A percentile compares a stretch with the other conserved stretches of the same genome.
phyloP scores from a whole-genome alignment of 2,113 vertebrate genomes.

The Ciconia maguari region DNA sequence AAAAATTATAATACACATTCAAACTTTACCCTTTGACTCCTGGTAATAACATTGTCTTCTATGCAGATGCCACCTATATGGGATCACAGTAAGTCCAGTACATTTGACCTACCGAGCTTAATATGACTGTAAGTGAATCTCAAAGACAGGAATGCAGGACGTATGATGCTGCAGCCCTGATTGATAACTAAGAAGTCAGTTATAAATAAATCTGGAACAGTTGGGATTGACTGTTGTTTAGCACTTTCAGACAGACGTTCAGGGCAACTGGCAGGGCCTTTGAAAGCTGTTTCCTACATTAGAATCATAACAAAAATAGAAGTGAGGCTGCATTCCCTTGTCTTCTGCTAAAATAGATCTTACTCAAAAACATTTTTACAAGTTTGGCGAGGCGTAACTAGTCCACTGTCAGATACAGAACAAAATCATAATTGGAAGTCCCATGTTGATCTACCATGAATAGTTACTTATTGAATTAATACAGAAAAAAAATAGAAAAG shows the following conservation, averaged over 20 bases:
- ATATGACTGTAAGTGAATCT: background rate
- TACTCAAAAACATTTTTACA: constrained; percentile 49
- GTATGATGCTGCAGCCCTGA: constrained; percentile 38
- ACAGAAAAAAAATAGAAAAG: too few relatives aligned
- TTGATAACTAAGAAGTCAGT: constrained; percentile 59
- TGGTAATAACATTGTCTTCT: background rate
- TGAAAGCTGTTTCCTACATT: constrained; percentile 66
- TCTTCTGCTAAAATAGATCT: constrained; percentile 60
- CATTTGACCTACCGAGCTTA: background rate
- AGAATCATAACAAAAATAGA: constrained; percentile 66
- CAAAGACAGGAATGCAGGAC: background rate
- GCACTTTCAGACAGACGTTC: constrained; percentile 68
- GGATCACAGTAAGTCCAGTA: background rate
- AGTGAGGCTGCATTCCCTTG: constrained; percentile 36
- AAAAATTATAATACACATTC: background rate
- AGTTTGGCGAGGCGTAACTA: background rate
- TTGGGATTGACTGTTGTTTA: constrained; percentile 63
- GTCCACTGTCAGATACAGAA: background rate
- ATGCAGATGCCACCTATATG: background rate
- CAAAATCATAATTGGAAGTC: background rate
- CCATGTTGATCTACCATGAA: background rate
- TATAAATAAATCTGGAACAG: constrained; percentile 74
- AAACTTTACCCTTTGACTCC: background rate
- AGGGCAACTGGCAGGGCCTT: constrained; percentile 67
- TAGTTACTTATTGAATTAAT: background rate